Conservation (phyloP, 92 coral and sea anemone genomes). For the Parazoanthus darwini region DNA sequence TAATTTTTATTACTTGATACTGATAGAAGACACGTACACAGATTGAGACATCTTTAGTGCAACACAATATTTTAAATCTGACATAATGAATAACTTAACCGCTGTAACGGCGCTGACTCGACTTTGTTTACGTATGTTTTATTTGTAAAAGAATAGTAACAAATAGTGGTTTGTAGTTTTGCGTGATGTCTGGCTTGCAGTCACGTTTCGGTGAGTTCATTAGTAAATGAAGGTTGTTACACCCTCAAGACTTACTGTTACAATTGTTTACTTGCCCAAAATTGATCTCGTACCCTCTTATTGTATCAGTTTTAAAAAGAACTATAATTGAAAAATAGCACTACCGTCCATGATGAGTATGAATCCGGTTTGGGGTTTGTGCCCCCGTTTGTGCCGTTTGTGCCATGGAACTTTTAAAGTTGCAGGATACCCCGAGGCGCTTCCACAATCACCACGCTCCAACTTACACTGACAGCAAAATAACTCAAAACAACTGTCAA, state of each 20-base stretch:
- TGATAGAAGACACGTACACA: neutral
- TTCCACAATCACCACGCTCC: too few relatives aligned
- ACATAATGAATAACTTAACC: neutral
- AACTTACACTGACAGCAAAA: too few relatives aligned
- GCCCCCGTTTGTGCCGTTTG: too few relatives aligned
- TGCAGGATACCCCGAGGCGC: too few relatives aligned
- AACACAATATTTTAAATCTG: neutral
- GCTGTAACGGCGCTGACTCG: neutral
- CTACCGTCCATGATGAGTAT: neutral
- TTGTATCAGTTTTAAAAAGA: neutral
- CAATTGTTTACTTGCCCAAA: neutral
- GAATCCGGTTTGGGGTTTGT: neutral
- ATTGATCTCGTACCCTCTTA: too few relatives aligned
- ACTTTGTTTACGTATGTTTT: neutral
- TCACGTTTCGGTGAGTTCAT: slow-evolving; percentile 6
- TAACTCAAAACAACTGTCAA: too few relatives aligned
- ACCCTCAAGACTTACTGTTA: neutral
- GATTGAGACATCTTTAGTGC: too few relatives aligned
- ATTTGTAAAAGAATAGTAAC: neutral
- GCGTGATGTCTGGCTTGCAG: neutral
- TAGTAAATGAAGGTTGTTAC: neutral
- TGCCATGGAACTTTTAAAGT: neutral
- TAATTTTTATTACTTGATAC: too few relatives aligned
- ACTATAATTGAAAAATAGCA: neutral
- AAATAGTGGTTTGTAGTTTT: neutral